Evolutionary conservation across 2,797 vertebrate species (phyloP).

Genomic region (Phoeniculus purpureus): DNA sequence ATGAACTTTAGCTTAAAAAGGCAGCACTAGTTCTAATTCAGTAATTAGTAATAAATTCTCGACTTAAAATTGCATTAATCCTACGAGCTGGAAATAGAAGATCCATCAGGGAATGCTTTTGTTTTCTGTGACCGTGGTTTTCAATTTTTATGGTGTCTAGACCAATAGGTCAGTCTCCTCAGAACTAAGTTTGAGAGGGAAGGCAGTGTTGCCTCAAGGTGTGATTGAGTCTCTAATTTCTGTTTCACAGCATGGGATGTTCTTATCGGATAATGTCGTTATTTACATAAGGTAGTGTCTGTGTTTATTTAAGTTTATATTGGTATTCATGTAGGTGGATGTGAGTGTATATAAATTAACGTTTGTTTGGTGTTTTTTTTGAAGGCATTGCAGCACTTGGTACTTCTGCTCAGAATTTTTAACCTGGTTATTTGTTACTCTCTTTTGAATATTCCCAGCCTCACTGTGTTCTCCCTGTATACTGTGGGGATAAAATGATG

Average conservation of each 20-base stretch:
- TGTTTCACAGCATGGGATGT: not conserved
- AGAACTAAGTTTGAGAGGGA: not conserved
- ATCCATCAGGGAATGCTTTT: not conserved
- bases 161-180: not conserved
- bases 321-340: not conserved
- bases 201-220: not conserved
- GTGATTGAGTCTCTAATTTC: not conserved
- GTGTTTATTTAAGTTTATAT: not conserved
- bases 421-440: not conserved
- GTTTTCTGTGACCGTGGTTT: not conserved
- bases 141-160: not conserved
- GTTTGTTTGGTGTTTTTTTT: no score
- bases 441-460: not conserved
- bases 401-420: not conserved
- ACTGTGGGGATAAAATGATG: not conserved
- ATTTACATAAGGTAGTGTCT: fast-evolving
- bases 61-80: not conserved
- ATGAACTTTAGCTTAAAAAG: not conserved
- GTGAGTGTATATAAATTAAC: not conserved
- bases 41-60: constrained; percentile 1
- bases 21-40: not conserved
- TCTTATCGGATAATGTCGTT: not conserved
- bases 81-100: not conserved
- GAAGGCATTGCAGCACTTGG: not conserved
- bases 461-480: not conserved